These are phyloP conservation scores for Temnothorax unifasciatus DNA, from an alignment of 2,888 invertebrate genomes.

Conservation along the genomic window DNA sequence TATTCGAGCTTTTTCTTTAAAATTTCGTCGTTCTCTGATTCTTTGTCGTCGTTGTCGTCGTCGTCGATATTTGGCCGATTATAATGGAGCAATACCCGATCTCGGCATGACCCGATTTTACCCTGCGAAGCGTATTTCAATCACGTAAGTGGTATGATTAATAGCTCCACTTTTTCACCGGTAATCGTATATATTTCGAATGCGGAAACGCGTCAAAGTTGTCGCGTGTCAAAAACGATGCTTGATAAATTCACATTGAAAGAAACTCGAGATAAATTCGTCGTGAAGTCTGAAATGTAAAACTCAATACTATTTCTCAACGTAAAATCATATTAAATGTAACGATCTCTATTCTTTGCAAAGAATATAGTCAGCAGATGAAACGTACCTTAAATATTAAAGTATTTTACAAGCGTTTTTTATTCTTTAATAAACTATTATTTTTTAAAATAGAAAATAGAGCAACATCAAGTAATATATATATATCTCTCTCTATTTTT, in stretches of 20 bases:
- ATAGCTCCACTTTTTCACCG: conserved; percentile 23
- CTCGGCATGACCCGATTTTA: conserved; percentile 15
- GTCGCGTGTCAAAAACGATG: conserved; percentile 4
- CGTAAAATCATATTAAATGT: not conserved
- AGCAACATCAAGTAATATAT: not conserved
- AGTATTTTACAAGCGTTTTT: not conserved
- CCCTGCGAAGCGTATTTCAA: conserved; percentile 8
- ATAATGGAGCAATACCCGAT: not conserved
- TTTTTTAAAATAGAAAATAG: not conserved
- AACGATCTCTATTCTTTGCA: not conserved
- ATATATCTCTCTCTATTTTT: not conserved
- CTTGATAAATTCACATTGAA: not conserved
- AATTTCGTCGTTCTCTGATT: not conserved
- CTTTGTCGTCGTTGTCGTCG: not conserved
- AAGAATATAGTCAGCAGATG: not conserved
- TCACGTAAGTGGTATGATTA: conserved; percentile 8
- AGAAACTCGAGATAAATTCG: not conserved
- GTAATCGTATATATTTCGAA: not conserved
- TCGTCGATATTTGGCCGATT: conserved; percentile 2
- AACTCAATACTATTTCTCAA: not conserved
- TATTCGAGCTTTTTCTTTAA: not conserved
- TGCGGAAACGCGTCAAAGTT: not conserved
- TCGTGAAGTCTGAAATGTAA: not conserved
- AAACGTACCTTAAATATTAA: not conserved
- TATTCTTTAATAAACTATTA: not conserved